phyloP scores from a whole-genome alignment of 1,140 invertebrate genomes.

The Drosophila funebris region DNA sequence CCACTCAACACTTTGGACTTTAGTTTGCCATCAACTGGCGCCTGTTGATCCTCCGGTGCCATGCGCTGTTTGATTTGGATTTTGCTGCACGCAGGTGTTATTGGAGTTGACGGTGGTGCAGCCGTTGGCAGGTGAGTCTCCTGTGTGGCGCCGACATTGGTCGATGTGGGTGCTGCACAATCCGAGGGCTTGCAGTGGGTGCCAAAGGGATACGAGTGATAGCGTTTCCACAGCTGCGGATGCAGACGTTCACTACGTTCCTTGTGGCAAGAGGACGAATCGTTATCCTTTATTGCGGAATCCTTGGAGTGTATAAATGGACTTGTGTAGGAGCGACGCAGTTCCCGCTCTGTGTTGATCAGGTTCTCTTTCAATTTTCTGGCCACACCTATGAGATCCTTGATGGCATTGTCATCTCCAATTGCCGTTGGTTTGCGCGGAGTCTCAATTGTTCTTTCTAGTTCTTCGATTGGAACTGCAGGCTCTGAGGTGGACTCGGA shows the following conservation, averaged over 20 bases:
- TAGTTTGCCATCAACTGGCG: no score
- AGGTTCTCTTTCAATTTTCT: not conserved
- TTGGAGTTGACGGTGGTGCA: not conserved
- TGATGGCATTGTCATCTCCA: not conserved
- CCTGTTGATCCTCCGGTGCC: not conserved
- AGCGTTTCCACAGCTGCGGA: conserved; percentile 28
- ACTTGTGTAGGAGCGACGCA: conserved; percentile 20
- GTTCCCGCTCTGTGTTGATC: not conserved
- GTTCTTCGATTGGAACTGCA: no score
- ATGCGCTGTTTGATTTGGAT: conserved; percentile 1
- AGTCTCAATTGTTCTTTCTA: not conserved
- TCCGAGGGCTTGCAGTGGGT: not conserved
- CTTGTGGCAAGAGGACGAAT: not conserved
- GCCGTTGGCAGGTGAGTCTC: no score
- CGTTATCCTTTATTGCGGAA: not conserved
- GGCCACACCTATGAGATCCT: not conserved
- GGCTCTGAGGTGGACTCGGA: no score
- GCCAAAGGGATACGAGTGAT: conserved; percentile 10
- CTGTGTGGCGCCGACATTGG: not conserved
- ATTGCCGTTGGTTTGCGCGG: not conserved
- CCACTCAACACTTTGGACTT: not conserved
- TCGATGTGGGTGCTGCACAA: not conserved
- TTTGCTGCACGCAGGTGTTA: not conserved
- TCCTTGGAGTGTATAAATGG: not conserved
- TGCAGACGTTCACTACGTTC: conserved; percentile 4